These are phyloP conservation scores for Lasioglossum villosulum DNA, from an alignment of 2,888 invertebrate genomes.

Conservation along the genomic window DNA sequence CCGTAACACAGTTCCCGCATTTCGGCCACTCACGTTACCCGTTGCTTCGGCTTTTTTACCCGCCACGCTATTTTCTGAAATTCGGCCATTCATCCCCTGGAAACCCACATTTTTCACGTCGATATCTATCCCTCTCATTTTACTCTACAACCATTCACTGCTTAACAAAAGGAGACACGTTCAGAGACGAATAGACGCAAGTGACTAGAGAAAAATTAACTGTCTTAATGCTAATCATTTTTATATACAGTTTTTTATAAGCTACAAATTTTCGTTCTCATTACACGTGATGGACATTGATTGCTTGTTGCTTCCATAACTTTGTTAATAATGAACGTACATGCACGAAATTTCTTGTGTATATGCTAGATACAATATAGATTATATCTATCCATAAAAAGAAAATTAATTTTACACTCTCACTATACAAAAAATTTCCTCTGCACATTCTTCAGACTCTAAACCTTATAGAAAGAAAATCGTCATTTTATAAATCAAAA, in stretches of 20 bases:
- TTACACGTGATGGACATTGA: too few species aligned
- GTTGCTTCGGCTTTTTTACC: not conserved
- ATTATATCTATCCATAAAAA: not conserved
- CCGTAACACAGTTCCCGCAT: constrained; percentile 13
- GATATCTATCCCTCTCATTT: not conserved
- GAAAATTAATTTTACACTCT: not conserved
- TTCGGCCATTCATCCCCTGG: not conserved
- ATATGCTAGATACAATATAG: not conserved
- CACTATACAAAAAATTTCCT: not conserved
- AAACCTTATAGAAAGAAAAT: too few species aligned
- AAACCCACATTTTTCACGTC: not conserved
- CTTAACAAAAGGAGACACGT: not conserved
- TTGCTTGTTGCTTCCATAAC: not conserved
- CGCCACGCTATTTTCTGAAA: not conserved
- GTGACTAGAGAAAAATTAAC: too few species aligned
- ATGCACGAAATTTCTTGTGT: not conserved
- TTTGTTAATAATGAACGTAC: not conserved
- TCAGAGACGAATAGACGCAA: not conserved
- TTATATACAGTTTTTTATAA: too few species aligned
- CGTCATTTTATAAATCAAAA: not conserved
- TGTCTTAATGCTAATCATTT: too few species aligned
- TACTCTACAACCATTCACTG: not conserved
- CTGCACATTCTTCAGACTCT: too few species aligned
- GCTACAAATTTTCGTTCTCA: too few species aligned
- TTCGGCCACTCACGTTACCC: not conserved